Conservation (phyloP, 1,140 invertebrate genomes). For the Alviniconcha marisindica region DNA sequence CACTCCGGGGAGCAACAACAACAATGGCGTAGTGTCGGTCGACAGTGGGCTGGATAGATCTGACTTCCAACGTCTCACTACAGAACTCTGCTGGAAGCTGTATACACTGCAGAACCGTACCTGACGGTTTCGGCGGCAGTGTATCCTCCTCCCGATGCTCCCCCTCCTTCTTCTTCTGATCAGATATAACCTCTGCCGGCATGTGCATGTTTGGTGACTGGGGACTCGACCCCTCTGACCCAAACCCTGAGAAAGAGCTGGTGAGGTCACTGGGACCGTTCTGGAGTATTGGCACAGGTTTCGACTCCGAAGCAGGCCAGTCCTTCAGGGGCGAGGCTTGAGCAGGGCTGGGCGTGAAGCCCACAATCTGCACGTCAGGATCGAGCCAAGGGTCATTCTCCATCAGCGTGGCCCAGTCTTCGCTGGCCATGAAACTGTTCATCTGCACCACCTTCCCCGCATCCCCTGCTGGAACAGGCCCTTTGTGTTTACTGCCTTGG, state of each 20-base stretch:
- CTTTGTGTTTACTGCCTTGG: conserved; percentile 8
- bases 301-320: not conserved
- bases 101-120: conserved; percentile 69
- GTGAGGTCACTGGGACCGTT: conserved; percentile 50
- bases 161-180: conserved; percentile 29
- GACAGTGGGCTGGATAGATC: conserved; percentile 62
- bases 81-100: conserved; percentile 66
- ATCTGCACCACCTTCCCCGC: conserved; percentile 2
- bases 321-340: conserved; percentile 38
- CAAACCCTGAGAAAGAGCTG: conserved; percentile 37
- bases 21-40: conserved; percentile 71
- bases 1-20: conserved; percentile 51
- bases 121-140: conserved; percentile 43
- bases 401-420: conserved; percentile 44
- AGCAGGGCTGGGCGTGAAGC: conserved; percentile 59
- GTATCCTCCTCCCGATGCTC: conserved; percentile 30
- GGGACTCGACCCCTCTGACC: conserved; percentile 36
- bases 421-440: conserved; percentile 8
- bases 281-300: conserved; percentile 31
- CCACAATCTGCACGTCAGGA: conserved; percentile 68
- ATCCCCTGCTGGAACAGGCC: not conserved
- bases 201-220: conserved; percentile 35
- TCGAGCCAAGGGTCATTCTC: conserved; percentile 64
- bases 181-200: conserved; percentile 29
- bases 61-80: conserved; percentile 59